Evolutionary conservation across 2,113 vertebrate genomes (phyloP), one percentile per base, ranked within the genome.

Genomic region (Cephalopterus ornatus): DNA sequence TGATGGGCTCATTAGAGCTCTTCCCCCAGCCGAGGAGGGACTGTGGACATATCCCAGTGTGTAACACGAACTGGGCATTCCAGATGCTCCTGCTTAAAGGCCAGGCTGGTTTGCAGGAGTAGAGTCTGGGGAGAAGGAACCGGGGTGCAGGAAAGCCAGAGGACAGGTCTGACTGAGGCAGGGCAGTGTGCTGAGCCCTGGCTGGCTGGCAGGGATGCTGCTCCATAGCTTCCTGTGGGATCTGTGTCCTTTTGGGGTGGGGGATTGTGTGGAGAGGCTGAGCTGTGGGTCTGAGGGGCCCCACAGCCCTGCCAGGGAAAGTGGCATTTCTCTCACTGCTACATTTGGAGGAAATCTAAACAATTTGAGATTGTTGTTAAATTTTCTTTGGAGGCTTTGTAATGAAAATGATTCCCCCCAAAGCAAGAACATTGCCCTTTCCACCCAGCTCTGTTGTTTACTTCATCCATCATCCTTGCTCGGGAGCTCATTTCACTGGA

Each of bases 1-100:
- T 98, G 98, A 99, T 98, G 98, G 98, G 97, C 98, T 98, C 98
- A 98, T 99, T 99, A 99, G 98, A 97, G 98, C 95, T 97, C 97
- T 33, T 78, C 91, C 88, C 97, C 96, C 68, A 94, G 95, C 98
- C 98, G 96, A 82, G 98, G 97, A 97, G 96, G 97, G 97, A 90
- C 97, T 98, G 89, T 86, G 67, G 94, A 65, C 97, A 97, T 62
- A 90, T 92, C 97, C 92, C 89, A 59, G 89, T 3, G 27, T 11
- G 12, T 58, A 94, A 82, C 39, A 77, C n/a, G 86, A 95, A 91
- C 55, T 27, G 66, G 83, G 44, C 4, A 1, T 30, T 85, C 44
- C 15, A 28, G 65, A 26, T 8, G 53, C 52, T 58, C 17, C 47
- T 11, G 23, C 47, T 35, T 0, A 8, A 9, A 35, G 53, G 52